Conservation (phyloP, 2,113 vertebrate species). For the Pachypanchax playfairii region DNA sequence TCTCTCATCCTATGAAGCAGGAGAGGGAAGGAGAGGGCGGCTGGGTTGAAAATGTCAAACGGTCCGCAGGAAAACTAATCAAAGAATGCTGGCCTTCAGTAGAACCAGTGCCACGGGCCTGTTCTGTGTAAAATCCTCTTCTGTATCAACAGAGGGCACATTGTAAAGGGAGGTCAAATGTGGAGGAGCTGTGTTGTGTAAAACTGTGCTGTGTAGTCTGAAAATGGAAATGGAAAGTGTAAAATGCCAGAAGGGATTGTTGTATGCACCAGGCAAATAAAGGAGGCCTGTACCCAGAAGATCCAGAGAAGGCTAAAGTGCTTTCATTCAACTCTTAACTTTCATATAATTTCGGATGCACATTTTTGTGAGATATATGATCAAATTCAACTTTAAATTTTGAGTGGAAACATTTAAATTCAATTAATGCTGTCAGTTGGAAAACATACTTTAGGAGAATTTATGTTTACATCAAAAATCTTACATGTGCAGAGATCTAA, state of each 20-base stretch:
- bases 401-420: background rate
- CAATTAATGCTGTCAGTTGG: background rate
- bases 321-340: constrained; percentile 4
- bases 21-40: constrained; percentile 18
- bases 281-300: constrained; percentile 9
- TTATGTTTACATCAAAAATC: background rate
- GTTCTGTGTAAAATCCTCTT: constrained; percentile 55
- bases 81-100: constrained; percentile 59
- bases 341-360: background rate
- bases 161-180: constrained; percentile 62
- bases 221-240: constrained; percentile 54
- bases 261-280: constrained; percentile 32
- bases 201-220: constrained; percentile 43
- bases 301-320: background rate
- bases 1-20: constrained; percentile 18
- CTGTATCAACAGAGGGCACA: constrained; percentile 60
- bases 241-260: constrained; percentile 48
- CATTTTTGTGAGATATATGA: background rate
- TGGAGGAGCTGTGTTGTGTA: constrained; percentile 58
- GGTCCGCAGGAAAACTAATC: constrained; percentile 60
- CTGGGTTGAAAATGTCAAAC: constrained; percentile 54
- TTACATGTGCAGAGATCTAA: constrained; percentile 6
- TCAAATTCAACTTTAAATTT: background rate
- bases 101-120: constrained; percentile 55
- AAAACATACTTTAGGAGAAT: background rate